Conservation (phyloP, 2,113 vertebrate species). For the Raja brachyura region DNA sequence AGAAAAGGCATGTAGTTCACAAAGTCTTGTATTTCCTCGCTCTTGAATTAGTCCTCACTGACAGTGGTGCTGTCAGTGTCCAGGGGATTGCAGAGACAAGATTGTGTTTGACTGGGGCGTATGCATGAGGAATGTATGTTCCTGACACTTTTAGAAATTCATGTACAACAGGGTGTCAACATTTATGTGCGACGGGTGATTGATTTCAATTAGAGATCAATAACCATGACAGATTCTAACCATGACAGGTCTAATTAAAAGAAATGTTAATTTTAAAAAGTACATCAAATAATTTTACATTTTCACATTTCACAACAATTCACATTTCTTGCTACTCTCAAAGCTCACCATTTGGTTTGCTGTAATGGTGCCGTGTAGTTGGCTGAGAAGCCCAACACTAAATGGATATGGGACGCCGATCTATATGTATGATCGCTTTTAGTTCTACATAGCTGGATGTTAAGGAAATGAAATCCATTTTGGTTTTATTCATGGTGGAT, state of each 20-base stretch:
- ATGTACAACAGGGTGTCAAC: too few relatives aligned
- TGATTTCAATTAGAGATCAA: not conserved
- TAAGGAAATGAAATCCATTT: too few relatives aligned
- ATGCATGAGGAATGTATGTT: not conserved
- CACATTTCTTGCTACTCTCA: too few relatives aligned
- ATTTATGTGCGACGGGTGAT: not conserved
- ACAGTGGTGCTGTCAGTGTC: not conserved
- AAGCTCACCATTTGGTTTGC: too few relatives aligned
- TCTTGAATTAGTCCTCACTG: not conserved
- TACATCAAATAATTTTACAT: not conserved
- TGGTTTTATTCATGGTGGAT: too few relatives aligned
- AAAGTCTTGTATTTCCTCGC: not conserved
- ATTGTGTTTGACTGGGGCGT: not conserved
- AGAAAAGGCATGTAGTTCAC: not conserved
- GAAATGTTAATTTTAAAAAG: not conserved
- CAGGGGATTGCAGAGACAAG: not conserved
- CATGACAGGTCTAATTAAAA: not conserved
- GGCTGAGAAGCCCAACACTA: too few relatives aligned
- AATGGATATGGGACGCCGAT: too few relatives aligned
- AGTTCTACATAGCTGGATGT: too few relatives aligned
- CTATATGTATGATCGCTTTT: too few relatives aligned
- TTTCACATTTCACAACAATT: too few relatives aligned
- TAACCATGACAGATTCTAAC: not conserved
- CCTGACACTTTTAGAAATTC: not conserved
- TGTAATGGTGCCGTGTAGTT: too few relatives aligned